A percentile compares a stretch with the other conserved stretches of the same genome.
Conservation (phyloP, 2,113 vertebrate species). For the Ramphastos sulfuratus region DNA sequence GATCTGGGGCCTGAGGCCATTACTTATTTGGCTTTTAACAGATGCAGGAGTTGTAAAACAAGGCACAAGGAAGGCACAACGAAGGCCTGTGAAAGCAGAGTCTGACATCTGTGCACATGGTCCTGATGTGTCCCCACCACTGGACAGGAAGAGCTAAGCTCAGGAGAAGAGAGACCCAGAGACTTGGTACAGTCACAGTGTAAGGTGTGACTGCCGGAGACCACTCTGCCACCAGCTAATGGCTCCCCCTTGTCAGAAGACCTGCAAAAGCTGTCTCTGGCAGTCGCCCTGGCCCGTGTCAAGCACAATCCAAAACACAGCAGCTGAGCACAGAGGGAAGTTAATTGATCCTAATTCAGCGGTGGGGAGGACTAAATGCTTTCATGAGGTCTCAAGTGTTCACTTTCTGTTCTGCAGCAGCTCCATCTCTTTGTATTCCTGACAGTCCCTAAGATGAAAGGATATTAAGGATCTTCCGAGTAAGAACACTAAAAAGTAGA, state of each 20-base stretch:
- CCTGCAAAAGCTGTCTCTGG: not conserved
- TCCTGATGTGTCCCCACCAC: not conserved
- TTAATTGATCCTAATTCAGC: not conserved
- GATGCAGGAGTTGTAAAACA: not conserved
- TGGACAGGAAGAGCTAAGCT: not conserved
- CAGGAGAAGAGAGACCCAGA: not conserved
- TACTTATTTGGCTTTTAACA: not conserved
- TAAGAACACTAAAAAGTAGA: not conserved
- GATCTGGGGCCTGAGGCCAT: not conserved
- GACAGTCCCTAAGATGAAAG: not conserved
- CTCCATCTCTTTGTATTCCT: not conserved
- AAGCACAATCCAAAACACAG: not conserved
- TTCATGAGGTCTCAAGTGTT: not conserved
- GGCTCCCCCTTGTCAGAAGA: not conserved
- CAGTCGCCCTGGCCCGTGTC: not conserved
- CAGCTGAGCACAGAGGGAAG: not conserved
- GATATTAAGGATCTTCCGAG: not conserved
- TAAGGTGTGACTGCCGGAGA: not conserved
- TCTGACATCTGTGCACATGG: not conserved
- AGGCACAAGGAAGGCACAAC: not conserved
- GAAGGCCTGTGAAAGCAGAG: not conserved
- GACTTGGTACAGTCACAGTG: rapidly evolving
- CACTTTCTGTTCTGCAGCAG: not conserved
- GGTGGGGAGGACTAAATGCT: not conserved
- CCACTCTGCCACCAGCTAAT: not conserved